Evolutionary conservation across 1,140 invertebrate genomes (phyloP).

Genomic region (Bombus fervidus): DNA sequence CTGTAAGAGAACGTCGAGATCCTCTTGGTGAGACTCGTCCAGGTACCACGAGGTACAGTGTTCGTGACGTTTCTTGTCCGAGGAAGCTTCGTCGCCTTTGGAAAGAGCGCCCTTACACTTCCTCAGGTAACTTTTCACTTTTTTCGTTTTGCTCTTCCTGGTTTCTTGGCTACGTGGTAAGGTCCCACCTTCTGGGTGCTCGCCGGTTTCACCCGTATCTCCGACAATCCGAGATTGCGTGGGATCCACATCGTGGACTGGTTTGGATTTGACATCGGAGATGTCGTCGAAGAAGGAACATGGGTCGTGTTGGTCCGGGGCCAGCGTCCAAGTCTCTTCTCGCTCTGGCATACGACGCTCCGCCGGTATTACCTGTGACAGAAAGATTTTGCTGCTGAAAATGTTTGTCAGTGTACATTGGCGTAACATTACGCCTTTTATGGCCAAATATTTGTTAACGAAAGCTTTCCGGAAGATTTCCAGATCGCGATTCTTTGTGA

Average conservation of each 20-base stretch:
- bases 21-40: slow-evolving; percentile 62
- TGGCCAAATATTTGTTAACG: no score
- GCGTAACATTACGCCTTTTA: no score
- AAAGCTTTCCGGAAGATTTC: neutral
- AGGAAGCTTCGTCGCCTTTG: slow-evolving; percentile 71
- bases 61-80: slow-evolving; percentile 71
- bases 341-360: slow-evolving; percentile 76
- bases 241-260: slow-evolving; percentile 38
- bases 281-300: slow-evolving; percentile 39
- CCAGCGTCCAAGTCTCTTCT: slow-evolving; percentile 77
- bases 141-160: slow-evolving; percentile 79
- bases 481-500: neutral
- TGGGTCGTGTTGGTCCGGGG: slow-evolving; percentile 56
- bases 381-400: neutral
- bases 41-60: slow-evolving; percentile 78
- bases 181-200: slow-evolving; percentile 58
- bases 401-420: no score
- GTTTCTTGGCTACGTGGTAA: slow-evolving; percentile 75
- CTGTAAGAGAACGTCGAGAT: slow-evolving; percentile 9
- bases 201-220: slow-evolving; percentile 22
- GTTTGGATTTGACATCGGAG: slow-evolving; percentile 43
- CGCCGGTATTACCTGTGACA: slow-evolving; percentile 78
- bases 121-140: slow-evolving; percentile 81
- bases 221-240: slow-evolving; percentile 23
- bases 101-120: slow-evolving; percentile 81